A percentile compares a stretch with the other conserved stretches of the same genome.
Evolutionary conservation across 2,113 vertebrate genomes (phyloP).

Genomic region (Toxostoma redivivum): DNA sequence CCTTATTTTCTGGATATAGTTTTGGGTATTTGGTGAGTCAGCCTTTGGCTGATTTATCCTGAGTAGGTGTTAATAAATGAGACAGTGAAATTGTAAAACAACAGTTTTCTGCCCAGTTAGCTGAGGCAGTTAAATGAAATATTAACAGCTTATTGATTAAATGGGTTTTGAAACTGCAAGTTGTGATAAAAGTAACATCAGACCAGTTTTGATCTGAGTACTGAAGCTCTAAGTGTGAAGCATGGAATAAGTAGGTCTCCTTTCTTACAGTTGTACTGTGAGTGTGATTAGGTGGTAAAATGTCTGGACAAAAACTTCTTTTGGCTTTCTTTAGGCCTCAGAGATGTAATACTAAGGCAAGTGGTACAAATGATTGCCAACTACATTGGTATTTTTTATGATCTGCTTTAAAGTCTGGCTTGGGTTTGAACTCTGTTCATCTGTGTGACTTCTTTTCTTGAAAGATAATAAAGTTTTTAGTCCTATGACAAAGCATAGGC

Average conservation of each 20-base stretch:
- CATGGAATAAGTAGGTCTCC: background rate
- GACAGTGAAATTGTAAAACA: background rate
- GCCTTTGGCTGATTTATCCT: background rate
- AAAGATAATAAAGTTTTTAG: background rate
- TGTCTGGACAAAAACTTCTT: background rate
- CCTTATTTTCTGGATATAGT: background rate
- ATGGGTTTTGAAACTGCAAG: background rate
- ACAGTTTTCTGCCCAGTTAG: background rate
- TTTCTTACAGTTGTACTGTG: background rate
- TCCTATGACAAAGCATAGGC: background rate
- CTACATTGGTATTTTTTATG: background rate
- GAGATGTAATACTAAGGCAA: background rate
- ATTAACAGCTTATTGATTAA: background rate
- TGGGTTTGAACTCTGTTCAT: background rate
- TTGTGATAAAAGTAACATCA: background rate
- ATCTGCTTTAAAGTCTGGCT: background rate
- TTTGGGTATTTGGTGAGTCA: background rate
- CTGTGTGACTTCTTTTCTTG: background rate
- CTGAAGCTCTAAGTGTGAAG: background rate
- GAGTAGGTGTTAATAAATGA: background rate
- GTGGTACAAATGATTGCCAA: background rate
- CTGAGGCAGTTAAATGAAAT: background rate
- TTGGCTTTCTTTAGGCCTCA: background rate
- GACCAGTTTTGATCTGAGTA: background rate
- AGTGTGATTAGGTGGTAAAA: background rate